Evolutionary conservation across 2,797 vertebrate genomes (phyloP), one percentile per base, ranked within the genome.

Genomic region (Falco columbarius): DNA sequence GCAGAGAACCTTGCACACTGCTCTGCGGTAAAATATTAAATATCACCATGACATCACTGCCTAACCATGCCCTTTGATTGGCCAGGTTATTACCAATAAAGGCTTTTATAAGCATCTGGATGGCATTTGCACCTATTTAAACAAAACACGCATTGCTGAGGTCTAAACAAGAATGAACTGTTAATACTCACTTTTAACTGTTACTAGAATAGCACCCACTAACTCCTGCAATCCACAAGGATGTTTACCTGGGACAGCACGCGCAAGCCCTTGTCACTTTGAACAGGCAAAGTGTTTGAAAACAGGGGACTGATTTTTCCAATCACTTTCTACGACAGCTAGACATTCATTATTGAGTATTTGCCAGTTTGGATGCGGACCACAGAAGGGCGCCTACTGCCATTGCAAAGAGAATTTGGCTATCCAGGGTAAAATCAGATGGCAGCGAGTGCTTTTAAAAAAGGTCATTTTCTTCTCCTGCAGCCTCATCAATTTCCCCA

Each of bases 71-170:
- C 97, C 97, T 98, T 98, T 98, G 98, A 98, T 98, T 98, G 98
- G 98, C 97, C 97, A 97, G 81, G 94, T 94, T 97, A 98, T 98
- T 98, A 96, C 97, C 98, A 98, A 98, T 98, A 98, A 98, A 98
- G 96, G 95, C 96, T 96, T 93, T 97, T 86, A 97, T 97, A 98
- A 98, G 98, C 98, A 99, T 99, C 98, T 99, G 99, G 98, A 97
- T 97, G 86, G 91, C 97, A 98, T 99, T 99, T 98, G 98, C 98
- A 98, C 98, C 98, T 98, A 98, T 98, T 98, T 98, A 98, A 99
- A 98, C 98, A 98, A 98, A 96, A 98, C 97, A 97, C 97, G 90
- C 98, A 93, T 98, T 98, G 96, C 97, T 98, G 98, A 98, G 98
- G 96, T 97, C 98, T 96, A 93, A 97, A 97, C 96, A 98, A 98